Evolutionary conservation across 2,888 invertebrate genomes (phyloP).

Genomic region (Leucoptera coffeella): DNA sequence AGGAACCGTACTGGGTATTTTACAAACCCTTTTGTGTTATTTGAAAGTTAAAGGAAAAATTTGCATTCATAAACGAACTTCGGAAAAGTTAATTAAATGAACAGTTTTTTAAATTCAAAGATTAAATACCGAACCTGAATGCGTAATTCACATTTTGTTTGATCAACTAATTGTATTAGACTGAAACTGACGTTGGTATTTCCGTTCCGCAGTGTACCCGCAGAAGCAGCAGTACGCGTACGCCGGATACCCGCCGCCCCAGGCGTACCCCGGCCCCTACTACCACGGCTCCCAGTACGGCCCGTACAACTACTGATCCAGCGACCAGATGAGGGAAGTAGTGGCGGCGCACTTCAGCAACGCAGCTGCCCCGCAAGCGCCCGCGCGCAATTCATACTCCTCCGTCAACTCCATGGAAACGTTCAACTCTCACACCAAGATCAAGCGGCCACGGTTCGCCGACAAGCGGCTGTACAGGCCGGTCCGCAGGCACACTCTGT

Average conservation of each 20-base stretch:
- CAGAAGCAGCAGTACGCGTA: slow-evolving; percentile 92
- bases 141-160: no score
- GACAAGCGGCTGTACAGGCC: slow-evolving; percentile 34
- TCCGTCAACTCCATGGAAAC: slow-evolving; percentile 18
- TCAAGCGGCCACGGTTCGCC: slow-evolving; percentile 23
- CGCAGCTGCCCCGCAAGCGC: slow-evolving; percentile 42
- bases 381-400: slow-evolving; percentile 29
- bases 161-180: no score
- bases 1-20: no score
- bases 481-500: slow-evolving; percentile 25
- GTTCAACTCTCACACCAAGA: slow-evolving; percentile 37
- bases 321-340: slow-evolving; percentile 49
- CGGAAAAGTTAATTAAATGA: no score
- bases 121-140: no score
- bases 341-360: slow-evolving; percentile 38
- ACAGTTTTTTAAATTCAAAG: no score
- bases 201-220: slow-evolving; percentile 77
- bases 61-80: no score
- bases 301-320: slow-evolving; percentile 82
- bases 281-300: slow-evolving; percentile 92
- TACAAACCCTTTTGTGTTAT: no score
- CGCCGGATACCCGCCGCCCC: slow-evolving; percentile 78
- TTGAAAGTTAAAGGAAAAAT: no score
- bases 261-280: slow-evolving; percentile 80
- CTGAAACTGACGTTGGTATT: no score